Base-by-base conservation (phyloP, 2,888 invertebrate species). In the Acrobeloides nanus region DNA sequence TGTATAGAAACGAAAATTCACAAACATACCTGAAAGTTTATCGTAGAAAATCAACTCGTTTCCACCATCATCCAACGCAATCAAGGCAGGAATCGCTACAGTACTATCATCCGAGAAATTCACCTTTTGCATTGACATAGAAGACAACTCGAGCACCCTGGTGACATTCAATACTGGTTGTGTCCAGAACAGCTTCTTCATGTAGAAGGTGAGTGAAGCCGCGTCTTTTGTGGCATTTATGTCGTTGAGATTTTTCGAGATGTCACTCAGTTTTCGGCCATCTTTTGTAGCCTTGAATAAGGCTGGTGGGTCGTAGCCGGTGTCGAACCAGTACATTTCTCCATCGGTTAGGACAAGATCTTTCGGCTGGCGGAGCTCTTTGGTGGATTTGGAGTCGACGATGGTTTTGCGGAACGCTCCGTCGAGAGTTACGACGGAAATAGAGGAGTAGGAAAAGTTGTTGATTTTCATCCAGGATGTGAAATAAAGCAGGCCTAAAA, bases 401-500 rank as follows among this genome's bases (percentile, higher is more conserved):
- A 51, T 31, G 3, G 44, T 48, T 10, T 38, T 26, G 24, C 38
- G 21, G 20, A 41, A 50, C 20, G 27, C 20, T 12, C 52, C 57
- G 37, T 48, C 35, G 18, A 29, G 6, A 10, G 45, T 44, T 4
- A 42, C 44, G 15, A 47, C 59, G 1, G 31, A 29, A 21, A 59
- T 60, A 48, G 29, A 47, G 1, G 51, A 44, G 12, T 27, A 21
- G 4, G n/a, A n/a, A n/a, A n/a, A n/a, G n/a, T 31, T 15, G 6
- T 47, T 27, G 10, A 31, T 33, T 17, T 10, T 20, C 8, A 81
- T 5, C 48, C 76, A 77, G 0, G 82, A 81, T 0, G 83, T 82
- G 72, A 86, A 82, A 76, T 84, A 86, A 75, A 86, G 79, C 68
- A 84, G 80, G 37, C 82, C 79, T 15, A 85, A 84, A 49, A n/a